phyloP scores from a whole-genome alignment of 2,113 vertebrate genomes.

The Apodemus speciosus region DNA sequence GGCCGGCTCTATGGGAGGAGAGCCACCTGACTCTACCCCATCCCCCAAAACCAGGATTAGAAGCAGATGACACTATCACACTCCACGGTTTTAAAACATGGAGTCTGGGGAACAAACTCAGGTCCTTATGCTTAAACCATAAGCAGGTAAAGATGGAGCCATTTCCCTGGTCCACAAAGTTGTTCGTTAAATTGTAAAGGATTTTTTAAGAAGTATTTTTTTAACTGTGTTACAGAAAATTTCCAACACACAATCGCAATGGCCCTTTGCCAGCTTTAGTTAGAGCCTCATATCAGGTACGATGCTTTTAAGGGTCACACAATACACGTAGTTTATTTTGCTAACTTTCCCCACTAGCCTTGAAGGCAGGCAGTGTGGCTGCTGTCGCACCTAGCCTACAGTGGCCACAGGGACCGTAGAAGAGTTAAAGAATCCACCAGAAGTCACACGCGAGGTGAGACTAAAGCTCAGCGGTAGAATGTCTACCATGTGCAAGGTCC shows the following conservation, averaged over 20 bases:
- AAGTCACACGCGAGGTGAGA: not conserved
- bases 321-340: not conserved
- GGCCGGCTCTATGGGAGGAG: not conserved
- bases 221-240: not conserved
- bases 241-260: not conserved
- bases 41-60: not conserved
- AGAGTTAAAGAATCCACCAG: not conserved
- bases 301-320: not conserved
- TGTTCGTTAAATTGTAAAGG: not conserved
- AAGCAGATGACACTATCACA: not conserved
- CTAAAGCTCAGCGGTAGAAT: not conserved
- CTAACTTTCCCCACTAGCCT: not conserved
- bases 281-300: rapidly evolving
- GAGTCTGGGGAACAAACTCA: not conserved
- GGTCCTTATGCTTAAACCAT: not conserved
- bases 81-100: not conserved
- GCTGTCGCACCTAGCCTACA: not conserved
- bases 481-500: not conserved
- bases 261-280: not conserved
- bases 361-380: not conserved
- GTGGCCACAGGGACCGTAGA: not conserved
- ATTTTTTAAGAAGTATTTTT: not conserved
- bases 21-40: not conserved
- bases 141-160: not conserved
- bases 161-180: not conserved